phyloP scores from a whole-genome alignment of 1,140 invertebrate genomes.

The Philopotamus ludificatus region DNA sequence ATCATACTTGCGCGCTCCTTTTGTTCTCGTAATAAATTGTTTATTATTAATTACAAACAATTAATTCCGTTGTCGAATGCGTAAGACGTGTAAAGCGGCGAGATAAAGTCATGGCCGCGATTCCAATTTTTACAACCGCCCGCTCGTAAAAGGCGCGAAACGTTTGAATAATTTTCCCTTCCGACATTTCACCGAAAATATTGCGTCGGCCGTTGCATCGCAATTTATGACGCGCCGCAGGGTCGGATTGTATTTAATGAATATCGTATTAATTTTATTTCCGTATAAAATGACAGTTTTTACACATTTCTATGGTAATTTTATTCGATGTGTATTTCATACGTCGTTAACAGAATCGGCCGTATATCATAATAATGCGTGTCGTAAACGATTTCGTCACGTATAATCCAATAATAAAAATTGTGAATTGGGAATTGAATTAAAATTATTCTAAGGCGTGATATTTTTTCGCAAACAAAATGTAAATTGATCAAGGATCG shows the following conservation, averaged over 20 bases:
- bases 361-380: slow-evolving; percentile 6
- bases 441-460: too few species aligned
- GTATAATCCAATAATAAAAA: neutral
- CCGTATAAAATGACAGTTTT: slow-evolving; percentile 12
- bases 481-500: too few species aligned
- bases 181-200: neutral
- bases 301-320: slow-evolving; percentile 25
- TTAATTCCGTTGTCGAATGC: neutral
- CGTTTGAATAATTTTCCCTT: neutral
- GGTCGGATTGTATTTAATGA: slow-evolving; percentile 12
- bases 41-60: neutral
- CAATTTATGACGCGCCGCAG: slow-evolving; percentile 2
- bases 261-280: slow-evolving; percentile 18
- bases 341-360: slow-evolving; percentile 9
- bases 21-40: neutral
- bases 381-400: slow-evolving; percentile 3
- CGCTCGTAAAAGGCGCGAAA: slow-evolving; percentile 4
- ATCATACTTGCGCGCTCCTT: neutral
- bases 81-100: neutral
- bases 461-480: too few species aligned
- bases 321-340: slow-evolving; percentile 19
- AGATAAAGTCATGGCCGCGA: neutral
- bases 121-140: slow-evolving; percentile 5
- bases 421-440: too few species aligned
- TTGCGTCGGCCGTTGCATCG: neutral